Conservation (phyloP, 2,113 vertebrate species). For the Ctenodactylus gundi region DNA sequence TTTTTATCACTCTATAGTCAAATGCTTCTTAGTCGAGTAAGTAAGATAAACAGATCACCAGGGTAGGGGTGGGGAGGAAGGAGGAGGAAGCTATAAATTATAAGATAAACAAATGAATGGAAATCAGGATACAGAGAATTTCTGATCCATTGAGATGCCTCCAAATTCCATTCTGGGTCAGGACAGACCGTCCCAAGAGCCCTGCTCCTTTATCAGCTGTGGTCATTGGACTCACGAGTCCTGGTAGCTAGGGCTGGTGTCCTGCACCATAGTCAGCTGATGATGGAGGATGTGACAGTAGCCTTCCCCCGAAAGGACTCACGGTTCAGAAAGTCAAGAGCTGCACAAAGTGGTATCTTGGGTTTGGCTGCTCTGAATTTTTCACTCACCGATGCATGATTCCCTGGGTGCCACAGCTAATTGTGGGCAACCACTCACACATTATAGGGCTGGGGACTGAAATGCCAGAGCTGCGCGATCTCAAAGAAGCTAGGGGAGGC, state of each 20-base stretch:
- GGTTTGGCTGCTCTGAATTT: accelerated
- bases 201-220: accelerated
- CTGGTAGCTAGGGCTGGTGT: not conserved
- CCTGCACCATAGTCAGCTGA: not conserved
- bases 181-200: too few relatives aligned
- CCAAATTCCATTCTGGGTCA: not conserved
- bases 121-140: not conserved
- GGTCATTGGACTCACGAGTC: not conserved
- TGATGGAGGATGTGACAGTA: not conserved
- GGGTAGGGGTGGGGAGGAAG: not conserved
- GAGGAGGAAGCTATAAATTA: accelerated
- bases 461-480: not conserved
- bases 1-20: not conserved
- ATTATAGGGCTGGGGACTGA: accelerated
- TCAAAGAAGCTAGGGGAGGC: not conserved
- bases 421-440: accelerated
- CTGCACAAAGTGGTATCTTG: not conserved
- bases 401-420: not conserved
- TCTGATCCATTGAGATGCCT: not conserved
- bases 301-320: accelerated
- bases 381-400: accelerated
- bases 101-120: not conserved
- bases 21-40: not conserved
- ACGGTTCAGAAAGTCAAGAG: not conserved
- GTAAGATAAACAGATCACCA: too few relatives aligned